Evolutionary conservation across 2,113 vertebrate genomes (phyloP).

Genomic region (Chauna torquata): DNA sequence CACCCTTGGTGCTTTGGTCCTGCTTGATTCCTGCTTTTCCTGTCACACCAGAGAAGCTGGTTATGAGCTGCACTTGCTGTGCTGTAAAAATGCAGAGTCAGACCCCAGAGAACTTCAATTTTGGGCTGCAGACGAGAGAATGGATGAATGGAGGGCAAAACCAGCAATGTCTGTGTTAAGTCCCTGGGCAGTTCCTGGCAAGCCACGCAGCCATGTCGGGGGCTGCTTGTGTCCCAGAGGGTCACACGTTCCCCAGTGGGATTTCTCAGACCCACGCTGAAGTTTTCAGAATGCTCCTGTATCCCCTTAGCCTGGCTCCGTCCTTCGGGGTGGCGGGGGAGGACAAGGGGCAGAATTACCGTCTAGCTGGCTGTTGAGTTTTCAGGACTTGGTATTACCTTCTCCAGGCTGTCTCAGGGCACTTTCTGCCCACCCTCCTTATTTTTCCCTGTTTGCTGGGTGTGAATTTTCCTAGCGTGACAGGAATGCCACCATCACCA

Average conservation of each 20-base stretch:
- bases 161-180: background rate
- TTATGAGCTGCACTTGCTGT: background rate
- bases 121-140: background rate
- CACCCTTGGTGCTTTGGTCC: background rate
- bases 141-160: background rate
- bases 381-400: background rate
- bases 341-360: too few species aligned
- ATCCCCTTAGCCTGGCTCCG: background rate
- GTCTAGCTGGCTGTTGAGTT: background rate
- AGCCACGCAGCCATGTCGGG: too few species aligned
- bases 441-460: background rate
- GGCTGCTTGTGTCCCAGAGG: background rate
- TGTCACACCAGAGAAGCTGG: background rate
- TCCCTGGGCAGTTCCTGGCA: background rate
- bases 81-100: background rate
- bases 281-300: background rate
- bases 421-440: background rate
- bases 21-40: background rate
- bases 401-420: background rate
- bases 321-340: background rate
- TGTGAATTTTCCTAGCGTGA: background rate
- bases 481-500: accelerated
- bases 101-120: background rate
- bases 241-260: background rate
- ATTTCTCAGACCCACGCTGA: background rate